Conservation (phyloP, 2,113 vertebrate genomes). For the Eubucco bourcierii region DNA sequence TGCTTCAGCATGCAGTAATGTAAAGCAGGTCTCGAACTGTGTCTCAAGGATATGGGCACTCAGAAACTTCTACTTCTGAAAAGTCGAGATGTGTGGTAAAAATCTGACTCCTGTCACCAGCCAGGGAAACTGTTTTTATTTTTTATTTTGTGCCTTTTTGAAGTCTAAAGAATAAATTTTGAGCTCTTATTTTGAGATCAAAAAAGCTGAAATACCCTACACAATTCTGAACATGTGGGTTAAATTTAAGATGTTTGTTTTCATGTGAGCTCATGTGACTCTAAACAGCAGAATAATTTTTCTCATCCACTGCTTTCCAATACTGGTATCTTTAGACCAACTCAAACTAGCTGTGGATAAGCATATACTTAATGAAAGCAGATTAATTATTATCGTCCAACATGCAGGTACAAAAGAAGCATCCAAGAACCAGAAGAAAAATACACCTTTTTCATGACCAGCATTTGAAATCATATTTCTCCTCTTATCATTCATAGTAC, state of each 20-base stretch:
- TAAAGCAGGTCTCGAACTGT: constrained; percentile 27
- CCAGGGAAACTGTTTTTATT: not conserved
- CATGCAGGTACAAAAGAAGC: not conserved
- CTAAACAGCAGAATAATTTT: not conserved
- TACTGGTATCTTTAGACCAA: not conserved
- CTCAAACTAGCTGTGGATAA: not conserved
- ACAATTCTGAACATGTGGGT: not conserved
- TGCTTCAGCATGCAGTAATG: not conserved
- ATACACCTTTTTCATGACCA: not conserved
- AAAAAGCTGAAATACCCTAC: not conserved
- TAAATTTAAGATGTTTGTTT: not conserved
- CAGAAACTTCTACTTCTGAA: not conserved
- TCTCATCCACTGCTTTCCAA: not conserved
- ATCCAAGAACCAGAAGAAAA: not conserved
- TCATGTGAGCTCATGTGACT: not conserved
- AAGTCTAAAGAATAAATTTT: not conserved
- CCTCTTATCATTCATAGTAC: not conserved
- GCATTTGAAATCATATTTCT: not conserved
- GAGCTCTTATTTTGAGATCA: not conserved
- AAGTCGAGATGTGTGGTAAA: not conserved
- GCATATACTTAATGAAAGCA: not conserved
- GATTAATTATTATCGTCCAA: not conserved
- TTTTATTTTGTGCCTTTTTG: not conserved
- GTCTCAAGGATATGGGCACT: not conserved
- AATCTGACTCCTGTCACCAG: not conserved